Percentiles rank a stretch among this genome's conserved stretches.
These are phyloP conservation scores for Laodelphax striatellus DNA, from an alignment of 1,140 invertebrate species.

Conservation along the genomic window DNA sequence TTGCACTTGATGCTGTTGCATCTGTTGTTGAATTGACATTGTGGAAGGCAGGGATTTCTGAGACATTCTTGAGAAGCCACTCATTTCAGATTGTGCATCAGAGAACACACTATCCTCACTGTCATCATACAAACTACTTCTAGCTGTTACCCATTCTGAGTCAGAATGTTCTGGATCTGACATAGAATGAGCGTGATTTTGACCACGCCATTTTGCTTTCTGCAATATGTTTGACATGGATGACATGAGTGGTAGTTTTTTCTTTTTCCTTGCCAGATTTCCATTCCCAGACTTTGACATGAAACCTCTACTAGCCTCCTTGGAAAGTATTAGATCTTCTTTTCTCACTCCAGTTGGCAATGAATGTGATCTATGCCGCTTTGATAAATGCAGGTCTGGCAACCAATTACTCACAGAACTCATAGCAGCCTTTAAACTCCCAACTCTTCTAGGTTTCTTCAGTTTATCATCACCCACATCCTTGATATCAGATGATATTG, in stretches of 20 bases:
- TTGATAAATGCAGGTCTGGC: conserved; percentile 65
- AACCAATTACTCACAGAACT: conserved; percentile 67
- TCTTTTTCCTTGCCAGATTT: conserved; percentile 44
- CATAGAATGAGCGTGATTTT: conserved; percentile 42
- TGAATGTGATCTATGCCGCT: conserved; percentile 66
- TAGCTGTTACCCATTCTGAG: conserved; percentile 53
- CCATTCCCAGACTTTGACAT: background rate
- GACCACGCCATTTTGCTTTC: conserved; percentile 57
- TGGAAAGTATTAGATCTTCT: conserved; percentile 36
- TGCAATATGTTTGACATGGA: conserved; percentile 68
- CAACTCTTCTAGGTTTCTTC: conserved; percentile 56
- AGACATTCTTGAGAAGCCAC: background rate
- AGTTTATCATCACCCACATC: conserved; percentile 36
- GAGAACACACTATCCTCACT: conserved; percentile 54
- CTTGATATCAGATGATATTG: conserved; percentile 55
- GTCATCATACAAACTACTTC: conserved; percentile 51
- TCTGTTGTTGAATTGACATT: conserved; percentile 30
- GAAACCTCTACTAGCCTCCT: conserved; percentile 8
- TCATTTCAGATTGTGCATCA: conserved; percentile 32
- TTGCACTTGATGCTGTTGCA: conserved; percentile 35
- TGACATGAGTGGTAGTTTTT: conserved; percentile 63
- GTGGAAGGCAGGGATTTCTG: background rate
- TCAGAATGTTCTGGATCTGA: conserved; percentile 70
- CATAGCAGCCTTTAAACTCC: conserved; percentile 65
- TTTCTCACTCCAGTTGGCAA: conserved; percentile 56